Base-by-base conservation (phyloP, 2,797 vertebrate genomes). In the Oreochromis mossambicus region DNA sequence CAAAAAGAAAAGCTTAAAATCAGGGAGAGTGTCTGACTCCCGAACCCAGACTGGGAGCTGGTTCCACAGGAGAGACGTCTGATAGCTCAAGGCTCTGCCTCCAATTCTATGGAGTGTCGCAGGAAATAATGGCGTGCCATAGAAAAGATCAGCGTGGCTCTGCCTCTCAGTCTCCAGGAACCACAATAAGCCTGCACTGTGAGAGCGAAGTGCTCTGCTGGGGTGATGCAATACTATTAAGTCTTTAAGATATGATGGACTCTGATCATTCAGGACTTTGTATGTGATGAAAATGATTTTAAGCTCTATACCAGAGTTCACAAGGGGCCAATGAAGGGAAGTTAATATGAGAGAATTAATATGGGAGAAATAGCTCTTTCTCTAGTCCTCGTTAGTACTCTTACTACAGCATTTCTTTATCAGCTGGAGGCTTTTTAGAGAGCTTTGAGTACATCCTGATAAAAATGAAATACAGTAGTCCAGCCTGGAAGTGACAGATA, bases 31-130 rank as follows among this genome's bases (percentile, higher is more conserved):
- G 36, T 66, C 7, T 24, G 34, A 14, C n/a, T 21, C 19, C 2
- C 0, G 14, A 29, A 29, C 55, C 7, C 55, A 32, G 14, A 29
- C 54, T 29, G 54, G 54, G 56, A 34, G 58, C 58, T 63, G 56
- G 56, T 61, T 11, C 5, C 58, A 4, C 14, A 29, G 66, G 0
- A 70, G 66, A 3, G 14, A 7, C 0, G 9, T 17, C 21, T 0
- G 41, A 68, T 24, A 41, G 36, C n/a, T 70, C 21, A 32, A 0
- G 26, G 70, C 26, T 50, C 68, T 48, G 66, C 41, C 68, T 73
- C 26, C 15, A 29, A 4, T 32, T 75, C 70, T 50, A 7, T 5
- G 24, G 24, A 19, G 15, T 48, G 68, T 48, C 10, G 2, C 24
- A 73, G 43, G 26, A 4, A 48, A 75, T 8, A 48, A 75, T 70